These are phyloP conservation scores for Homalodisca vitripennis DNA, from an alignment of 1,140 invertebrate genomes.

Conservation along the genomic window DNA sequence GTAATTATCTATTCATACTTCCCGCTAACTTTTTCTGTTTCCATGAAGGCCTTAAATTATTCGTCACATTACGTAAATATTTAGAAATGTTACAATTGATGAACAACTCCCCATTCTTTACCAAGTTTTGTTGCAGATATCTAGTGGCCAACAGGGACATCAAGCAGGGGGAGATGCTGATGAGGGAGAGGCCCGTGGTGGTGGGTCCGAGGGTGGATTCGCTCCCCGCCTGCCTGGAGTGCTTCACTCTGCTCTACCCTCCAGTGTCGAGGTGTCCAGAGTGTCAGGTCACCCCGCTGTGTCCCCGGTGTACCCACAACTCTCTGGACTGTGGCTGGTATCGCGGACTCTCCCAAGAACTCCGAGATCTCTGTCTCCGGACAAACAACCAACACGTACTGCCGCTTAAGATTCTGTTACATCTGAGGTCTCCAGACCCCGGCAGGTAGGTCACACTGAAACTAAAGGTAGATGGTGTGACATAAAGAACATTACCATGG, in stretches of 20 bases:
- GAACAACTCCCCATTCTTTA: neutral
- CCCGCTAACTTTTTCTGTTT: no score
- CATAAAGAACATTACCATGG: no score
- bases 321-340: neutral
- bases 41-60: neutral
- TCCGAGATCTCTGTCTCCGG: neutral
- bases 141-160: constrained; percentile 59
- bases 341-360: neutral
- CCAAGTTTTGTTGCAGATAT: constrained; percentile 48
- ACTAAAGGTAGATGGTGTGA: no score
- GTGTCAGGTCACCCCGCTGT: neutral
- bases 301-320: constrained; percentile 5
- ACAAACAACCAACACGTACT: neutral
- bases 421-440: no score
- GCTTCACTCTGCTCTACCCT: constrained; percentile 51
- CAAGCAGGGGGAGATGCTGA: constrained; percentile 57
- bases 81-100: neutral
- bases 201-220: constrained; percentile 56
- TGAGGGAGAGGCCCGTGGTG: constrained; percentile 57
- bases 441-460: no score
- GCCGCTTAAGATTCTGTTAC: neutral
- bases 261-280: constrained; percentile 12
- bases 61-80: neutral
- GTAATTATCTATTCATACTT: no score
- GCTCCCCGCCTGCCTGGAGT: constrained; percentile 58